A percentile compares a stretch with the other conserved stretches of the same genome.
Conservation (phyloP, 2,797 vertebrate genomes). For the Enteromius viviparus region DNA sequence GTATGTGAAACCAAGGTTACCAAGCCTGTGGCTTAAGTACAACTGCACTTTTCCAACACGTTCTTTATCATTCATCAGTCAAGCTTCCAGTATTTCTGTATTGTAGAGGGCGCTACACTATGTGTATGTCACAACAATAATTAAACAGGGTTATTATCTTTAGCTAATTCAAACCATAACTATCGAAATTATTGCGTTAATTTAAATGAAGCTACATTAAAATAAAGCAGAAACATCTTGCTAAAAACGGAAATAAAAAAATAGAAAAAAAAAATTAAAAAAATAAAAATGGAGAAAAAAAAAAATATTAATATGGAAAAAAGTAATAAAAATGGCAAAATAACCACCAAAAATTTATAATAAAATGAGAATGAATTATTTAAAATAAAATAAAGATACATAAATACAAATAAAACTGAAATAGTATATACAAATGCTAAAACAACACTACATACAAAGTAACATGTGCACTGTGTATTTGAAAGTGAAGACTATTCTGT, state of each 20-base stretch:
- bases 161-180: background rate
- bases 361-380: background rate
- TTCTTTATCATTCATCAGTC: constrained; percentile 2
- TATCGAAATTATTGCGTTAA: background rate
- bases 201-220: background rate
- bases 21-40: constrained; percentile 11
- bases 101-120: background rate
- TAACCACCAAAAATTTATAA: background rate
- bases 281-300: too few relatives aligned
- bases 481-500: background rate
- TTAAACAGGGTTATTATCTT: background rate
- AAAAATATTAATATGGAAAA: background rate
- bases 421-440: background rate
- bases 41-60: constrained; percentile 21
- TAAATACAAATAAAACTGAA: background rate
- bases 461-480: background rate
- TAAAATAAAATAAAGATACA: background rate
- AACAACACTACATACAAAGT: background rate
- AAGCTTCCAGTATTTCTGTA: background rate
- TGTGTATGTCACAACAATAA: background rate
- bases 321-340: background rate
- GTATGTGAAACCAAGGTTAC: constrained; percentile 48
- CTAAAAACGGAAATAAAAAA: background rate
- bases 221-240: background rate
- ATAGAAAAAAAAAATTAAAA: too few relatives aligned